A percentile compares a stretch with the other conserved stretches of the same genome.
These are phyloP conservation scores for Orthosia gothica DNA, from an alignment of 2,888 invertebrate species.

Conservation along the genomic window DNA sequence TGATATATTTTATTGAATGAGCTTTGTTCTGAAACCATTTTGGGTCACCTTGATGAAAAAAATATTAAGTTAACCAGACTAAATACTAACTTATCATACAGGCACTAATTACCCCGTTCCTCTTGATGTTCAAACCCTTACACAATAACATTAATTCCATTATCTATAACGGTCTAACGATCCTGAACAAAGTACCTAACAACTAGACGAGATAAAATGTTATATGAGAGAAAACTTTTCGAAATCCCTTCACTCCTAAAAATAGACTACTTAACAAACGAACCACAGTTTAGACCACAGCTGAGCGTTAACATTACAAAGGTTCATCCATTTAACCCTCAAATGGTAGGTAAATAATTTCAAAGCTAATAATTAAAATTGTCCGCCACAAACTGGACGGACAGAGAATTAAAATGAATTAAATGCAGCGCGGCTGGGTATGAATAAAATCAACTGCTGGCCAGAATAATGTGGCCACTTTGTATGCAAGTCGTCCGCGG, in stretches of 20 bases:
- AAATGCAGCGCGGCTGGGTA: constrained; percentile 66
- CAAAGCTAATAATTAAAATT: constrained; percentile 73
- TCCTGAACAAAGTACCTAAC: constrained; percentile 33
- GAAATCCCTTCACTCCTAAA: constrained; percentile 33
- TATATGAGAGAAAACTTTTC: constrained; percentile 27
- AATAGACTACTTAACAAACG: constrained; percentile 40
- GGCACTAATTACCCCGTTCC: background rate
- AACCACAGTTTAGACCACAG: constrained; percentile 28
- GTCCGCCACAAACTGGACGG: constrained; percentile 61
- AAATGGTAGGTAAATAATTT: constrained; percentile 58
- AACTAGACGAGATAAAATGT: constrained; percentile 40
- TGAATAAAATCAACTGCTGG: constrained; percentile 65
- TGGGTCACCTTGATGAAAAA: background rate
- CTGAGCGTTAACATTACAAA: constrained; percentile 35
- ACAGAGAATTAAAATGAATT: constrained; percentile 71
- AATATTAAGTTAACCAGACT: background rate
- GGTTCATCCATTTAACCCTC: constrained; percentile 51
- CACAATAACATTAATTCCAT: constrained; percentile 13
- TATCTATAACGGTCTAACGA: constrained; percentile 32
- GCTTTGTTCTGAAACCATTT: background rate
- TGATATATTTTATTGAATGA: background rate
- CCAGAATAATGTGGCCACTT: constrained; percentile 67
- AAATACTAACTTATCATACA: background rate
- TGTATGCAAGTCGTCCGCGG: constrained; percentile 66
- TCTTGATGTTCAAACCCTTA: background rate